Evolutionary conservation across 2,113 vertebrate genomes (phyloP), one percentile per base, ranked within the genome.

Genomic region (Oryzias curvinotus): DNA sequence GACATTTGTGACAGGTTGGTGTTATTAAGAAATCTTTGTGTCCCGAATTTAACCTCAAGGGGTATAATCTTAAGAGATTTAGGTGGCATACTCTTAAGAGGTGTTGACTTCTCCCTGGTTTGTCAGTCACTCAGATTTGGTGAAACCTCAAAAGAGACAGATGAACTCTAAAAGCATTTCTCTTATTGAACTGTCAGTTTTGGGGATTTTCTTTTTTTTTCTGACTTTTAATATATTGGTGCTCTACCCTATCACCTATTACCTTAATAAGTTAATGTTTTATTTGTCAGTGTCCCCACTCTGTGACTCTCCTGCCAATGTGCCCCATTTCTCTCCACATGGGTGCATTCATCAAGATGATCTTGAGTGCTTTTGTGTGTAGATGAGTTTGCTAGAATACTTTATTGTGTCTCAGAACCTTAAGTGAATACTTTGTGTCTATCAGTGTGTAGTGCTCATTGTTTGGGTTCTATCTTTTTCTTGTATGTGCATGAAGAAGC

Each of bases 301-400:
- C 36, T 36, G 25, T 43, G 30, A 61, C 36, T 52, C 7, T 62
- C 43, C 28, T 48, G 46, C 61, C 47, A 14, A 50, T 14, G 25
- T 17, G 56, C 43, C 65, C 65, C 61, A 57, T 46, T 75, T 76
- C 43, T 54, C 26, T 18, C 62, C 62, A 45, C 68, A 65, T 47
- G 50, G 49, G 73, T 71, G 59, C 47, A 58, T 76, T 69, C 68
- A 50, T 23, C 36, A 73, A 53, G 56, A 61, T 48, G 26, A 58
- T 58, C 51, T 46, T 81, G 69, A 87, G 84, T 89, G 88, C 83
- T 78, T 87, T 84, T 88, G 73, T 82, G 57, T 89, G 84, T 89
- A 51, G 48, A 55, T 36, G 41, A 73, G 44, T 72, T 73, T 51
- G 48, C 60, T 57, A 50, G 73, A 81, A 81, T 85, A 73, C 70